Base-by-base conservation (phyloP, 2,113 vertebrate species). In the Brachyistius frenatus region DNA sequence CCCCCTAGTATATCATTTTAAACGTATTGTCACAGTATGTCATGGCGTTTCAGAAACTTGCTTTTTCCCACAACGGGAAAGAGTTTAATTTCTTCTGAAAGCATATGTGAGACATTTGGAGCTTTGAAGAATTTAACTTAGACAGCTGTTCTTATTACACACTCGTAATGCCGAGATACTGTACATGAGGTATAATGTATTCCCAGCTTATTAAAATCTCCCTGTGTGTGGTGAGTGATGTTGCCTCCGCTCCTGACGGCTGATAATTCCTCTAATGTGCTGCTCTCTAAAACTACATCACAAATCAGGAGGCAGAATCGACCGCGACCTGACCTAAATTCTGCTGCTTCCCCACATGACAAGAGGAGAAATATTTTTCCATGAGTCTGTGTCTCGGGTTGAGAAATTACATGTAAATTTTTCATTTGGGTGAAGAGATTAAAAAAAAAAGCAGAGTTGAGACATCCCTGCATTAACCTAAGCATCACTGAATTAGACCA, bases 281-380 rank as follows among this genome's bases (percentile, higher is more conserved):
- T 23, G 50, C 79, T 74, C 47, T 67, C 44, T 54, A 46, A 66
- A 86, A 64, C 73, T 39, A 36, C 14, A 52, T 41, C 62, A 50
- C 46, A 47, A 75, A 56, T 84, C 80, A 69, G 65, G 68, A 79
- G 66, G 81, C 44, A 36, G 74, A 78, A 66, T 47, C 55, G 16
- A 77, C 74, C 66, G 15, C 41, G 2, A 80, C 57, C 75, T 89
- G 89, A 89, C 86, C 86, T 73, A 82, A 23, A 57, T 88, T 88
- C 61, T 83, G 55, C 2, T 37, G 35, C 81, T 41, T 75, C 44
- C 64, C 81, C 78, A 67, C 83, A 79, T 82, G 66, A 76, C 69
- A 82, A 73, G 72, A 78, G 50, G 0, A 83, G 76, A 50, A 61
- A 36, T 61, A 44, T 57, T 67, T 83, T 57, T 57, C 44, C 65